Evolutionary conservation across 2,113 vertebrate genomes (phyloP).

Genomic region (Fregetta grallaria): DNA sequence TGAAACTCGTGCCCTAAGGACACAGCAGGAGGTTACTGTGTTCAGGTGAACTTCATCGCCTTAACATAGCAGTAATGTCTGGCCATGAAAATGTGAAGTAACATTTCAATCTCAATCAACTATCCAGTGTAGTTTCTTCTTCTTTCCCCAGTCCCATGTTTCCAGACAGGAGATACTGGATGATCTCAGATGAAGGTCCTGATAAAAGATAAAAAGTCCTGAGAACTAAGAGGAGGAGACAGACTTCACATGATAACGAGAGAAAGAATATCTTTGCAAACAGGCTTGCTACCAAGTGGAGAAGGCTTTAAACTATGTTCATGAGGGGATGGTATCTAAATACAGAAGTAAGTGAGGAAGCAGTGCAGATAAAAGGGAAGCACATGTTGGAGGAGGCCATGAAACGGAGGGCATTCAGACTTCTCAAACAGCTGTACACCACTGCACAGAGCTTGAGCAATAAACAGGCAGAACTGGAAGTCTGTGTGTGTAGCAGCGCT

Average conservation of each 20-base stretch:
- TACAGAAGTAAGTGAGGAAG: neutral
- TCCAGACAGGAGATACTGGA: neutral
- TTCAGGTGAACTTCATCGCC: neutral
- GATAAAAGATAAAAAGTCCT: neutral
- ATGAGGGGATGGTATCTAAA: neutral
- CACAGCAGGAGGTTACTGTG: neutral
- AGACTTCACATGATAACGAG: neutral
- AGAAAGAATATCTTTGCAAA: neutral
- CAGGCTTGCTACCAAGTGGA: neutral
- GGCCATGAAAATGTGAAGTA: neutral
- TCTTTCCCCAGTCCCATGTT: neutral
- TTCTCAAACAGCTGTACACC: neutral
- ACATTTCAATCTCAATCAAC: neutral
- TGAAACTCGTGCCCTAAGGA: neutral
- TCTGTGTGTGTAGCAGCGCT: neutral
- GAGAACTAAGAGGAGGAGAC: neutral
- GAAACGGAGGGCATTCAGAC: neutral
- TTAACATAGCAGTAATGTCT: neutral
- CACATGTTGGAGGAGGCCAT: neutral
- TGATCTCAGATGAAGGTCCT: neutral
- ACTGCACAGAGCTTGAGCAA: neutral
- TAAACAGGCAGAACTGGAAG: neutral
- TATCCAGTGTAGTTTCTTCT: neutral
- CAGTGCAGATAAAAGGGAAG: neutral
- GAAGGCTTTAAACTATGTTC: neutral